phyloP scores from a whole-genome alignment of 2,797 vertebrate species.

The Pterois miles region DNA sequence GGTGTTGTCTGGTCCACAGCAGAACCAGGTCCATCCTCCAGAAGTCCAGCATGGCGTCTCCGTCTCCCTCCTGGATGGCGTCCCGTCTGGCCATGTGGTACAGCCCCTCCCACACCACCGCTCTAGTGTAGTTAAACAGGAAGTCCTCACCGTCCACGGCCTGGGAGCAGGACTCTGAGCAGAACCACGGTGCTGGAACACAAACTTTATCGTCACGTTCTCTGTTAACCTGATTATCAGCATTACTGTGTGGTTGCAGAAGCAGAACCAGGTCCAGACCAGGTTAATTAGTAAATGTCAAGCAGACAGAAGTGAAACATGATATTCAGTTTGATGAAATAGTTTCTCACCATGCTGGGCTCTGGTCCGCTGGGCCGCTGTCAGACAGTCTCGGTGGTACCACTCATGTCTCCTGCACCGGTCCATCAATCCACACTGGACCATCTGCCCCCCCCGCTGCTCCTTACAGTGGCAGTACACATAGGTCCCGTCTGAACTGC shows the following conservation, averaged over 20 bases:
- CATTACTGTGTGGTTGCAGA: too few relatives aligned
- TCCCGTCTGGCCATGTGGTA: conserved; percentile 10
- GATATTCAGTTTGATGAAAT: too few relatives aligned
- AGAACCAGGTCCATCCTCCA: conserved; percentile 18
- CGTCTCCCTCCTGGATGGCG: conserved; percentile 9
- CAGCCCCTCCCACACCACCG: conserved; percentile 18
- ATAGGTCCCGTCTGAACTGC: neutral
- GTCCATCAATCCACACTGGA: conserved; percentile 1
- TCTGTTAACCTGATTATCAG: too few relatives aligned
- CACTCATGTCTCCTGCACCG: conserved; percentile 9
- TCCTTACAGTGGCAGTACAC: conserved; percentile 14
- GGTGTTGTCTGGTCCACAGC: conserved; percentile 16
- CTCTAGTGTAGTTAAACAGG: neutral
- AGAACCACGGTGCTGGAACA: conserved; percentile 13
- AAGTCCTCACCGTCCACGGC: neutral
- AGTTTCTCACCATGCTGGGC: neutral
- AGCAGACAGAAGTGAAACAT: too few relatives aligned
- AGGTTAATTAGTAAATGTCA: too few relatives aligned
- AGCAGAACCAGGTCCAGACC: too few relatives aligned
- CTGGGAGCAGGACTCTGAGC: neutral
- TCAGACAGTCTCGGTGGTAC: conserved; percentile 16
- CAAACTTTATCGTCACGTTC: neutral
- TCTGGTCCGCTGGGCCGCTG: neutral
- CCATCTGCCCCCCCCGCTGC: conserved; percentile 3
- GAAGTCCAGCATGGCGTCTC: conserved; percentile 14